Evolutionary conservation across 1,140 invertebrate genomes (phyloP).

Genomic region (Xylocopa sonorina): DNA sequence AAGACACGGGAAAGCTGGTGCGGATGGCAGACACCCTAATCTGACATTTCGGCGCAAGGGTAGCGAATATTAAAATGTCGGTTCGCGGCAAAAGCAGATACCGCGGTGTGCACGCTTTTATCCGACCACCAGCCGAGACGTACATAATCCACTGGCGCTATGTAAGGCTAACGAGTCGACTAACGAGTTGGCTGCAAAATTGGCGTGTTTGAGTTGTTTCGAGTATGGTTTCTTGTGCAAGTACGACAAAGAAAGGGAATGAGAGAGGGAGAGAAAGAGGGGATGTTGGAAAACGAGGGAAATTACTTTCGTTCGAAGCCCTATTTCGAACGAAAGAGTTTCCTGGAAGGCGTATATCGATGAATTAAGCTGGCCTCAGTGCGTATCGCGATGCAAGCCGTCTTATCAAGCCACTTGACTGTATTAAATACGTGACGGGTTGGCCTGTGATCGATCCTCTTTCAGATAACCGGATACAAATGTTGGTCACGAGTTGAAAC

Average conservation of each 20-base stretch:
- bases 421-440: slow-evolving; percentile 15
- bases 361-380: background rate
- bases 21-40: slow-evolving; percentile 43
- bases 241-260: no score
- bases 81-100: slow-evolving; percentile 54
- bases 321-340: background rate
- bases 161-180: slow-evolving; percentile 70
- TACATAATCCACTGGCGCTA: slow-evolving; percentile 59
- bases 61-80: slow-evolving; percentile 66
- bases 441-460: background rate
- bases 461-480: background rate
- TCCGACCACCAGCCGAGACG: slow-evolving; percentile 52
- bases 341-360: background rate
- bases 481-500: background rate
- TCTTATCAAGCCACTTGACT: slow-evolving; percentile 14
- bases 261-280: no score
- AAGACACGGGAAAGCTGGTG: slow-evolving; percentile 44
- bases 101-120: slow-evolving; percentile 49
- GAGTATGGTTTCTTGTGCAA: no score
- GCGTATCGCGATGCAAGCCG: slow-evolving; percentile 5
- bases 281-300: no score
- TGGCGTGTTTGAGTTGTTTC: no score
- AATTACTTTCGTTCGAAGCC: no score
- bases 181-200: no score
- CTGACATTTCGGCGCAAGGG: slow-evolving; percentile 62